Evolutionary conservation across 2,797 vertebrate species (phyloP), one percentile per base, ranked within the genome.

Genomic region (Rhincodon typus): DNA sequence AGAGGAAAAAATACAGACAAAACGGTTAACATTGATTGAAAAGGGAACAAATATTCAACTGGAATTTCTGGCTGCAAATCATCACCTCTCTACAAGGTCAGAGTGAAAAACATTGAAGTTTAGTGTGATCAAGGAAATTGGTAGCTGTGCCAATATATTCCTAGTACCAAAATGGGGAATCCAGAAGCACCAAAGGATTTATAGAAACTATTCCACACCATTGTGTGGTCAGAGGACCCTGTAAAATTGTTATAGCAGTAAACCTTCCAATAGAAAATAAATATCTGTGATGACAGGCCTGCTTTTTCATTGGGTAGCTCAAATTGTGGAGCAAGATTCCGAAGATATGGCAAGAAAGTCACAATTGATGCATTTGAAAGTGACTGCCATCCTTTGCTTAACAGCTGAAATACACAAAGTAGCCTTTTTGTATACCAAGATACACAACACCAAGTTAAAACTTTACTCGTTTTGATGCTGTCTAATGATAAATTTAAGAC

Each of bases 401-500:
- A 91, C 53, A 66, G 66, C 34, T 91, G 86, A 57, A 57, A 57
- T 53, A 30, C 86, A 57, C 46, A 12, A 53, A 87, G 46, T 53
- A 13, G 42, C 42, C 46, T 87, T 21, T 62, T 87, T 67, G 34
- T 5, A 38, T 10, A 93, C 19, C 34, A 23, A 42, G 66, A 50
- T 25, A 93, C n/a, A 42, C 62, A 42, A 69, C 13, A 5, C n/a
- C 66, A 25, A 27, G 34, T 69, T 8, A 69, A 93, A 67, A 69
- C 57, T 91, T 38, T 67, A n/a, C 34, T 30, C 5, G 13, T 90
- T 88, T 57, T 62, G 50, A 57, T 93, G 88, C 57, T 27, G 66
- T 69, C n/a, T 42, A 93, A 93, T 93, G 90, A 93, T 67, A 93
- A 93, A 93, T 67, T 93, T 93, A 69, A 38, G 38, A 93, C 62